Evolutionary conservation across 1,140 invertebrate species (phyloP), one percentile per base, ranked within the genome.

Genomic region (Tetramorium simillimum): DNA sequence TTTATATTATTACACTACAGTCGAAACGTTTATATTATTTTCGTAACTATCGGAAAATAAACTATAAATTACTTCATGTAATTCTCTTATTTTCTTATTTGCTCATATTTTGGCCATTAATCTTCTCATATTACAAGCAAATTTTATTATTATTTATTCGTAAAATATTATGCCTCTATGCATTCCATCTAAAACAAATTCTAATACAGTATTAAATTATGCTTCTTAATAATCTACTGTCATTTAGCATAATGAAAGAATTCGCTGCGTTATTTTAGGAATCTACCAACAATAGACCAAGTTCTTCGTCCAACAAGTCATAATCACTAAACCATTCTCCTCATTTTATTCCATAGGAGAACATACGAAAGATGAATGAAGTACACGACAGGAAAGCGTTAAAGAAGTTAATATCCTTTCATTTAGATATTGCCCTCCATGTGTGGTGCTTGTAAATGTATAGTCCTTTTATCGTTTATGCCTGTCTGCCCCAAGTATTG

Each of bases 351-450:
- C n/a, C 43, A 43, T 78, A 69, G 33, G 14, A 12, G 28, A 9
- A 62, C n/a, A 10, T 40, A 80, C 12, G 14, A 49, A 76, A 76
- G 56, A 14, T 21, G 18, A 46, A 46, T 37, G 18, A 37, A 63
- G 60, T 78, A 21, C 14, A 24, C 62, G 16, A 80, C 9, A 69
- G 21, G 21, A 51, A 28, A 3, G n/a, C 21, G n/a, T 24, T 14
- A 40, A 80, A 53, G 62, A 14, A 80, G 46, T 80, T 21, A 80
- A 80, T 80, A 80, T 4, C 62, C 62, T 80, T 53, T 69, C 21
- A 49, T 63, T 78, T 78, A 49, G 24, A 18, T 3, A 24, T 46
- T 18, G 43, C 58, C 9, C 12, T 78, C 18, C 49, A 16, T 18
- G 58, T 62, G 58, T 62, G 18, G 9, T 49, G 43, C 43, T 46